Base-by-base conservation (phyloP, 35 echinoderm and acorn worm genomes). In the Ptychodera flava region DNA sequence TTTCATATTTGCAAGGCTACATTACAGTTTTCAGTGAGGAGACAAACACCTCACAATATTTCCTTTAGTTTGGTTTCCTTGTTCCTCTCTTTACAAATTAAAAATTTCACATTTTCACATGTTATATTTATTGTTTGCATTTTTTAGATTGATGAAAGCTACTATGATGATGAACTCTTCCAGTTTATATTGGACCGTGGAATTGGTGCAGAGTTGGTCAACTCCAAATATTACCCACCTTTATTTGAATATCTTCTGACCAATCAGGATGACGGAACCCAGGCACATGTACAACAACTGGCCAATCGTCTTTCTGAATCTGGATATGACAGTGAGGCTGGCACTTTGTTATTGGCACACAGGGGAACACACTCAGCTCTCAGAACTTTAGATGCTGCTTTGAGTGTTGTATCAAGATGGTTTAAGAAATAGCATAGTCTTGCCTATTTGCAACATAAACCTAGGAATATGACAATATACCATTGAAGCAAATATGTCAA, bases 361-460 rank as follows among this genome's bases (percentile, higher is more conserved):
- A 64, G 45, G 22, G 45, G 45, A 64, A 64, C 45, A 6, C 45
- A 64, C 22, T 22, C 45, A 64, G 45, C 45, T 12, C 22, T 64
- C 6, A 64, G 22, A 64, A 64, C 45, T 22, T 22, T 64, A 64
- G 45, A 64, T 64, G 22, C 45, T 12, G 45, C 45, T 22, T 22
- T 64, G 6, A 22, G 45, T 64, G 22, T 64, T 64, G 45, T 64
- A 22, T 12, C 6, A 6, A 64, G 45, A 64, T 64, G 45, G 45
- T 64, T 64, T 64, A 64, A 64, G 45, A 64, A 64, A 64, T 64
- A 64, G n/a, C n/a, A n/a, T n/a, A n/a, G n/a, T n/a, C n/a, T n/a
- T n/a, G n/a, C n/a, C n/a, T n/a, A n/a, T n/a, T n/a, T n/a, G n/a
- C n/a, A n/a, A n/a, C n/a, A n/a, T n/a, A n/a, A n/a, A n/a, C n/a